phyloP scores from a whole-genome alignment of 2,797 vertebrate genomes.

The Triplophysa bombifrons region DNA sequence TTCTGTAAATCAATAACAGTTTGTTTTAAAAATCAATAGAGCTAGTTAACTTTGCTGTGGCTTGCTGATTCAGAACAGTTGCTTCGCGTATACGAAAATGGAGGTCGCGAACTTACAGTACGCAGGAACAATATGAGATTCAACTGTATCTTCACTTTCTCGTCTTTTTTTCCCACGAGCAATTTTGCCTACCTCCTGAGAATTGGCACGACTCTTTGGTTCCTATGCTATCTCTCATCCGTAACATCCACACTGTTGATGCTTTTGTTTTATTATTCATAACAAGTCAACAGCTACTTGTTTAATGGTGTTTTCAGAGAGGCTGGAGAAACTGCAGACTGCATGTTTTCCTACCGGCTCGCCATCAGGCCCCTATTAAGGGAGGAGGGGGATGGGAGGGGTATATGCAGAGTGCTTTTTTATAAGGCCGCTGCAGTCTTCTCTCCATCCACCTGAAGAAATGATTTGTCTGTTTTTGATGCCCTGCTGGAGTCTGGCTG shows the following conservation, averaged over 20 bases:
- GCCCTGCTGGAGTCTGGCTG: slow-evolving; percentile 68
- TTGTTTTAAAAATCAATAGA: slow-evolving; percentile 49
- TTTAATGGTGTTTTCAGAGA: slow-evolving; percentile 43
- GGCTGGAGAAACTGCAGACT: slow-evolving; percentile 41
- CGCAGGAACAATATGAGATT: slow-evolving; percentile 4
- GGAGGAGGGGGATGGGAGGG: neutral
- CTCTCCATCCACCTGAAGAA: slow-evolving; percentile 48
- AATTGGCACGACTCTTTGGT: slow-evolving; percentile 20
- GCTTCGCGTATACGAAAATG: slow-evolving; percentile 40
- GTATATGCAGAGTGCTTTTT: slow-evolving; percentile 47
- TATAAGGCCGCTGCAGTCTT: slow-evolving; percentile 46
- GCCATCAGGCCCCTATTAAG: slow-evolving; percentile 32
- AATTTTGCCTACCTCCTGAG: slow-evolving; percentile 28
- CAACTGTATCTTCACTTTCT: slow-evolving; percentile 11
- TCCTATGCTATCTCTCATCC: slow-evolving; percentile 5
- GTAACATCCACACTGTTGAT: slow-evolving; percentile 28
- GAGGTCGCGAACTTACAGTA: slow-evolving; percentile 37
- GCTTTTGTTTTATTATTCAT: slow-evolving; percentile 48
- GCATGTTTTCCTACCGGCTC: slow-evolving; percentile 40
- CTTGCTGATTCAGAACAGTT: slow-evolving; percentile 24
- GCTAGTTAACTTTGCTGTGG: slow-evolving; percentile 38
- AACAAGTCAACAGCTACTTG: slow-evolving; percentile 34
- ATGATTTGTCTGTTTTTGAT: slow-evolving; percentile 61
- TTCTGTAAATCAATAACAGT: slow-evolving; percentile 40
- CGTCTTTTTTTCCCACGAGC: neutral